Conservation (phyloP, 2,113 vertebrate species). For the Myotis brandtii region DNA sequence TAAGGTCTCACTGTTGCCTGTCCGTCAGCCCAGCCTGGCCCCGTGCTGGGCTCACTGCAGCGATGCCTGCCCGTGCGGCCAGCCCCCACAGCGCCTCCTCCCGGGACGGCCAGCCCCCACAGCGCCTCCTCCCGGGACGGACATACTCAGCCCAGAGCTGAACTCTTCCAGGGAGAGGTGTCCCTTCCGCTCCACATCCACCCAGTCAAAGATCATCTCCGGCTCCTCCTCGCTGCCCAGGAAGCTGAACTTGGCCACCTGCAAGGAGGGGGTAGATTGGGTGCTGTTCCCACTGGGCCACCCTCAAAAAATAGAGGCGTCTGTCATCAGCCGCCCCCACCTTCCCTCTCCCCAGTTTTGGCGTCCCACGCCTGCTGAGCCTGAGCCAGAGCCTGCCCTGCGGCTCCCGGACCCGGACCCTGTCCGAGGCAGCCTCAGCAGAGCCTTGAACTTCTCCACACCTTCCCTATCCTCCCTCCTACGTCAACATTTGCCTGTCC, state of each 20-base stretch:
- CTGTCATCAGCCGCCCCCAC: neutral
- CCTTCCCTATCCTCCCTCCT: neutral
- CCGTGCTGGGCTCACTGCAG: rapidly evolving
- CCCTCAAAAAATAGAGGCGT: neutral
- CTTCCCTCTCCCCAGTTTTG: neutral
- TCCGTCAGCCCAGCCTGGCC: neutral
- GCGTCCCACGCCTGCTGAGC: neutral
- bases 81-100: neutral
- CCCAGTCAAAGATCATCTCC: slow-evolving; percentile 84
- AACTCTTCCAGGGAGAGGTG: slow-evolving; percentile 82
- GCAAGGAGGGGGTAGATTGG: slow-evolving; percentile 18
- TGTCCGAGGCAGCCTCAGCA: neutral
- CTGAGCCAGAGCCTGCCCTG: neutral
- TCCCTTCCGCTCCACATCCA: slow-evolving; percentile 80
- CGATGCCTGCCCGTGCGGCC: neutral
- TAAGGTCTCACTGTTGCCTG: neutral
- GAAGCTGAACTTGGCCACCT: slow-evolving; percentile 82
- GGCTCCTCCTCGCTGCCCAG: slow-evolving; percentile 79
- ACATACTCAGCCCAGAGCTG: slow-evolving; percentile 84
- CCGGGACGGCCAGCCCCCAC: neutral
- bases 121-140: neutral
- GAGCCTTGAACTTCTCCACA: neutral
- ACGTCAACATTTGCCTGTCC: neutral
- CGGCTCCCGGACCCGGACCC: neutral
- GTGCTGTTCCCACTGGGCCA: no score